A percentile compares a stretch with the other conserved stretches of the same genome.
Evolutionary conservation across 2,888 invertebrate species (phyloP).

Genomic region (Encarsia formosa): DNA sequence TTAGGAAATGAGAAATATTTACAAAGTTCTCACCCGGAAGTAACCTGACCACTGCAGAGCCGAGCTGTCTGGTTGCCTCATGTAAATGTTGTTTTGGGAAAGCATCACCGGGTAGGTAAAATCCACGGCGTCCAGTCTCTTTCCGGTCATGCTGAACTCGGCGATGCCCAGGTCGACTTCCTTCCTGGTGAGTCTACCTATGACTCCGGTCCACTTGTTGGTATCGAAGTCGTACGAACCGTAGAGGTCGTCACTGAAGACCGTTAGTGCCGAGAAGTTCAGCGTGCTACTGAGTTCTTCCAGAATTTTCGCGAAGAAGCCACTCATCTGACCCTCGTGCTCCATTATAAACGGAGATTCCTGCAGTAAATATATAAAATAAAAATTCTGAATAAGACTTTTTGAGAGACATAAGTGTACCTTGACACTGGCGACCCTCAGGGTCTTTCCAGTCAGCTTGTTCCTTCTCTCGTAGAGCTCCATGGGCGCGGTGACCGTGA

Average conservation of each 20-base stretch:
- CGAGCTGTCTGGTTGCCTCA: conserved; percentile 22
- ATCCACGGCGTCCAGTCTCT: conserved; percentile 29
- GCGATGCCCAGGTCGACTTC: conserved; percentile 32
- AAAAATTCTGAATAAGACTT: background rate
- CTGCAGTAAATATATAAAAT: conserved; percentile 5
- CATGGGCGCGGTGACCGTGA: background rate
- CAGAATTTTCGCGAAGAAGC: conserved; percentile 30
- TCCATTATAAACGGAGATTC: conserved; percentile 17
- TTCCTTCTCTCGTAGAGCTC: conserved; percentile 31
- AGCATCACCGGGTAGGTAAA: conserved; percentile 31
- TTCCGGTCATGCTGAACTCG: conserved; percentile 16
- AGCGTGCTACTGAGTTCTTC: conserved; percentile 14
- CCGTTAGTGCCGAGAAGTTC: background rate
- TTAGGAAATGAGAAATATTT: no score
- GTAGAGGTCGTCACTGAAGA: background rate
- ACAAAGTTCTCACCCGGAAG: conserved; percentile 31
- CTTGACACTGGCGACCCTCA: conserved; percentile 29
- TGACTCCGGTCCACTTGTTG: conserved; percentile 32
- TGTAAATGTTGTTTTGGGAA: conserved; percentile 22
- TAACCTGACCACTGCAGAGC: conserved; percentile 30
- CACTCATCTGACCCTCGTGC: conserved; percentile 17
- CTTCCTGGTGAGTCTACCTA: conserved; percentile 22
- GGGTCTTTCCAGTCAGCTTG: conserved; percentile 25
- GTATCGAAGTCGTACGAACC: background rate
- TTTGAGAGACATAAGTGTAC: conserved; percentile 16